Evolutionary conservation across 1,140 invertebrate genomes (phyloP).

Genomic region (Cotesia vestalis): DNA sequence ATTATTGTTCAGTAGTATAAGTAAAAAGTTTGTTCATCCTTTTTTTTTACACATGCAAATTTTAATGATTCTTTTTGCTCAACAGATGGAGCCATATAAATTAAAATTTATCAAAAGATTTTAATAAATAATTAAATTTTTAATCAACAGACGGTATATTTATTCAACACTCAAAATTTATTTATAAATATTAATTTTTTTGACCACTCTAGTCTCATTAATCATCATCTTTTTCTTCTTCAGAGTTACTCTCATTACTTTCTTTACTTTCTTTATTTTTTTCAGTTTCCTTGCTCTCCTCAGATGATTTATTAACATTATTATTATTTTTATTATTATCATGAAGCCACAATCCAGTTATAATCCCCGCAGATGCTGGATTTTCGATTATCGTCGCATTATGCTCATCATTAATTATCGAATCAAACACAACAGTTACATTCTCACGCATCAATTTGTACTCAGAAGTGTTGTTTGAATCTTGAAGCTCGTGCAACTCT

Average conservation of each 20-base stretch:
- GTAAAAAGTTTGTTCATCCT: too few relatives aligned
- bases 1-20: too few relatives aligned
- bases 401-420: constrained; percentile 5
- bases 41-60: too few relatives aligned
- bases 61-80: too few relatives aligned
- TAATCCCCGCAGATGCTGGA: constrained; percentile 24
- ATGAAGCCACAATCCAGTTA: constrained; percentile 33
- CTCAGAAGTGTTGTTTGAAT: background rate
- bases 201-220: background rate
- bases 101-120: too few relatives aligned
- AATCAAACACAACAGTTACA: constrained; percentile 22
- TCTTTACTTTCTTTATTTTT: background rate
- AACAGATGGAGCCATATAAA: too few relatives aligned
- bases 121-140: too few relatives aligned
- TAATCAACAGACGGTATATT: too few relatives aligned
- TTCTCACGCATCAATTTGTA: constrained; percentile 13
- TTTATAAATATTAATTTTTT: too few relatives aligned
- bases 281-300: constrained; percentile 2
- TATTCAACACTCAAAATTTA: too few relatives aligned
- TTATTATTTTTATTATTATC: background rate
- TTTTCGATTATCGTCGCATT: constrained; percentile 6
- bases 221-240: constrained; percentile 13
- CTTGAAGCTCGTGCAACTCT: background rate
- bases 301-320: constrained; percentile 22
- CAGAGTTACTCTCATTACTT: too few relatives aligned